A percentile compares a stretch with the other conserved stretches of the same genome.
Evolutionary conservation across 1,140 invertebrate species (phyloP).

Genomic region (Phymastichus coffea): DNA sequence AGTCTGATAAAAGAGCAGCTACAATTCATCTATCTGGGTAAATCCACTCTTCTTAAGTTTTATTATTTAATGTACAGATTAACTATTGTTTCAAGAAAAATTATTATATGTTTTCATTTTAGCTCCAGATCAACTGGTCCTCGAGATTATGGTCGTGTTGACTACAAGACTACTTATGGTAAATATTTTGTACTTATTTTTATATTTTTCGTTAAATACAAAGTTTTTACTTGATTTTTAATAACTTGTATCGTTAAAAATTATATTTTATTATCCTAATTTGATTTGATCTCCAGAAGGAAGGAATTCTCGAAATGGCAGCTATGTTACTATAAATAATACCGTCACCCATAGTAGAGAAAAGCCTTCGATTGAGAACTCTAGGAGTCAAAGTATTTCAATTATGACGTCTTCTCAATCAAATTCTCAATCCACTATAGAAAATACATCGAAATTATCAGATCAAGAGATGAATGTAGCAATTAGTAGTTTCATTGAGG

Average conservation of each 20-base stretch:
- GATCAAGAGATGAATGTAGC: conserved; percentile 41
- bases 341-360: conserved; percentile 43
- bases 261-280: no score
- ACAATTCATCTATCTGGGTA: conserved; percentile 48
- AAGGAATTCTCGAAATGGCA: conserved; percentile 60
- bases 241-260: conserved; percentile 11
- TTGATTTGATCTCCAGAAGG: conserved; percentile 55
- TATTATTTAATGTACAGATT: neutral
- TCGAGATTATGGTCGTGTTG: conserved; percentile 45
- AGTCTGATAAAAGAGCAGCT: conserved; percentile 50
- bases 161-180: conserved; percentile 51
- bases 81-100: neutral
- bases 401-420: conserved; percentile 46
- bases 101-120: conserved; percentile 29
- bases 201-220: neutral
- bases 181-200: conserved; percentile 20
- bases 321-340: conserved; percentile 52
- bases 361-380: conserved; percentile 38
- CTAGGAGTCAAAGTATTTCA: conserved; percentile 46
- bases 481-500: conserved; percentile 37
- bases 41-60: conserved; percentile 24
- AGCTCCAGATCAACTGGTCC: conserved; percentile 52
- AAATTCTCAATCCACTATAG: conserved; percentile 36
- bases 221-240: conserved; percentile 1
- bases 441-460: conserved; percentile 32